Percentiles rank a stretch among this genome's conserved stretches.
Evolutionary conservation across 1,140 invertebrate genomes (phyloP).

Genomic region (Drosophila grimshawi): DNA sequence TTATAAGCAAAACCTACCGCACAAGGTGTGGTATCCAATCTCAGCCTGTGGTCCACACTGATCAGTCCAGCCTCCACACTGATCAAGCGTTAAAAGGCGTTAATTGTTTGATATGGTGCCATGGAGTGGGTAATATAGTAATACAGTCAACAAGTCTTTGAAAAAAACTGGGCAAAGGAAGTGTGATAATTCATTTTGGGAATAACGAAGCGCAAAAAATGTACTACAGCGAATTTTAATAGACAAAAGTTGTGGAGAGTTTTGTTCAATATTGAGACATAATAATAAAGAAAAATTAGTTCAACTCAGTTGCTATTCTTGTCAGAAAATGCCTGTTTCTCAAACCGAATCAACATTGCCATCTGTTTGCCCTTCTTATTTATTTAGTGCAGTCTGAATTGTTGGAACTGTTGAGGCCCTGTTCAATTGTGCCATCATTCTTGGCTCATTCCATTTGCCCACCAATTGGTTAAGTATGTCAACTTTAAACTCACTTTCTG

Average conservation of each 20-base stretch:
- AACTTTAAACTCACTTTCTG: slow-evolving; percentile 44
- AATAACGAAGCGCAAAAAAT: not conserved
- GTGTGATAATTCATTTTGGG: not conserved
- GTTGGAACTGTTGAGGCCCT: not conserved
- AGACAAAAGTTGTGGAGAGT: no score
- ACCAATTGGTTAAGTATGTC: slow-evolving; percentile 29
- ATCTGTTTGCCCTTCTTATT: not conserved
- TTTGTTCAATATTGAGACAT: no score
- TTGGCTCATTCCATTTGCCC: slow-evolving; percentile 16
- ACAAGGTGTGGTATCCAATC: slow-evolving; percentile 51
- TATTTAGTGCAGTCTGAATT: not conserved
- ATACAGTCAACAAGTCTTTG: slow-evolving; percentile 10
- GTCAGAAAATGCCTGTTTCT: no score
- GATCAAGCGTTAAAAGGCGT: slow-evolving; percentile 67
- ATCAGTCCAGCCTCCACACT: slow-evolving; percentile 30
- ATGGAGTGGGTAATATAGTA: slow-evolving; percentile 37
- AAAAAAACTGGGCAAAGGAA: not conserved
- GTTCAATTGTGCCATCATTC: slow-evolving; percentile 16
- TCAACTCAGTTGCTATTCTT: no score
- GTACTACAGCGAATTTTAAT: no score
- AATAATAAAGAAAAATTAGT: no score
- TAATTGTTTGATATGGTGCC: slow-evolving; percentile 64
- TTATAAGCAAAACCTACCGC: slow-evolving; percentile 56
- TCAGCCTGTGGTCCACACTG: slow-evolving; percentile 56
- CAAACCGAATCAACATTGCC: not conserved